phyloP scores from a whole-genome alignment of 2,113 vertebrate species.

The Laticauda colubrina region DNA sequence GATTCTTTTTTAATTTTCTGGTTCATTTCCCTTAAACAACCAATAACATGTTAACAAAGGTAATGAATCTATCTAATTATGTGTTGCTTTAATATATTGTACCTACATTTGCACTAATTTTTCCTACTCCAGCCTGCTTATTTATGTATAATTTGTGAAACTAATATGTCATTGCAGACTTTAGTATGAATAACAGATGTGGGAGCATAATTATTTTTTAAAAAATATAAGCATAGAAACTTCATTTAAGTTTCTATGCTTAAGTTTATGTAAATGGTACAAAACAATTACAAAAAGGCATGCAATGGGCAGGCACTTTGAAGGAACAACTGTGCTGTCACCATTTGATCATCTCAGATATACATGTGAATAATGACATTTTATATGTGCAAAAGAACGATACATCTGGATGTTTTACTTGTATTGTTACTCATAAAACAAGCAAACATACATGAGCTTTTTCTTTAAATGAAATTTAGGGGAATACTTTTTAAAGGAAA shows the following conservation, averaged over 20 bases:
- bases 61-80: neutral
- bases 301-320: neutral
- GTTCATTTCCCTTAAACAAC: neutral
- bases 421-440: neutral
- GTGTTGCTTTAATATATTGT: neutral
- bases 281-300: conserved; percentile 2
- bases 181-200: neutral
- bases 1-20: neutral
- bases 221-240: neutral
- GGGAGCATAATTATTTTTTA: neutral
- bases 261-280: neutral
- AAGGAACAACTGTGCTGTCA: neutral
- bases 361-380: neutral
- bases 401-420: neutral
- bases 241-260: neutral
- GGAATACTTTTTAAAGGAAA: neutral
- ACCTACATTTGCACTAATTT: neutral
- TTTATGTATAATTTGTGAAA: neutral
- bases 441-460: neutral
- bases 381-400: neutral
- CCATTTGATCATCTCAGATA: neutral
- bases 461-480: neutral
- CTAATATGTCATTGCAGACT: neutral
- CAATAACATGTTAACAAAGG: neutral
- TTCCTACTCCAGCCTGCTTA: neutral